These are phyloP conservation scores for Caenorhabditis afra DNA, from an alignment of 2,888 invertebrate species.

Conservation along the genomic window DNA sequence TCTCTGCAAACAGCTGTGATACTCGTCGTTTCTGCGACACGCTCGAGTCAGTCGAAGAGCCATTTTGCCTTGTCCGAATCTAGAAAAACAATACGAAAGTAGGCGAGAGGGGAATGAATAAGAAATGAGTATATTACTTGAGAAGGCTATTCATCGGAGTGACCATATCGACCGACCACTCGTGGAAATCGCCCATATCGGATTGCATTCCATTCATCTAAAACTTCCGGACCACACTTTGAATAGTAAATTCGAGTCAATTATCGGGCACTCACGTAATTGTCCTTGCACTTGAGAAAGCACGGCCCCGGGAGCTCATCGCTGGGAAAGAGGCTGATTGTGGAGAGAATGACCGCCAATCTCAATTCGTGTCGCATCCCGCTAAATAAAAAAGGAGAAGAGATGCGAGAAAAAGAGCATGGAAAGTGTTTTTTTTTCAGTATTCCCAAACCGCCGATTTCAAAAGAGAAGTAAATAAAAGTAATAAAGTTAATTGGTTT, in stretches of 20 bases:
- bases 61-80: constrained; percentile 54
- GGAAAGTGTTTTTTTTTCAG: constrained; percentile 16
- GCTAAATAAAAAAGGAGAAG: background rate
- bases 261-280: constrained; percentile 68
- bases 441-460: constrained; percentile 12
- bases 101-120: background rate
- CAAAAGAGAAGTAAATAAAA: constrained; percentile 21
- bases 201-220: constrained; percentile 76
- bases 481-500: constrained; percentile 58
- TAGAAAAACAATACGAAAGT: background rate
- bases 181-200: constrained; percentile 66
- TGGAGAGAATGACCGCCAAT: constrained; percentile 19
- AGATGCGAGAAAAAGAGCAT: constrained; percentile 1
- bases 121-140: constrained; percentile 35
- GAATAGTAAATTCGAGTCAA: constrained; percentile 12
- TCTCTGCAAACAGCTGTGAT: constrained; percentile 64
- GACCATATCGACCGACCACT: constrained; percentile 73
- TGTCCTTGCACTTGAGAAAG: constrained; percentile 75
- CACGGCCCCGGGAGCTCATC: constrained; percentile 66
- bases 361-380: constrained; percentile 17
- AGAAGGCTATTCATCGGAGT: constrained; percentile 73
- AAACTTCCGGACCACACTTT: constrained; percentile 35
- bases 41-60: constrained; percentile 54
- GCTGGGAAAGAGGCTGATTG: constrained; percentile 18
- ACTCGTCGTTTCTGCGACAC: constrained; percentile 67